Conservation (phyloP, 1,140 invertebrate genomes). For the Caerostris darwini region DNA sequence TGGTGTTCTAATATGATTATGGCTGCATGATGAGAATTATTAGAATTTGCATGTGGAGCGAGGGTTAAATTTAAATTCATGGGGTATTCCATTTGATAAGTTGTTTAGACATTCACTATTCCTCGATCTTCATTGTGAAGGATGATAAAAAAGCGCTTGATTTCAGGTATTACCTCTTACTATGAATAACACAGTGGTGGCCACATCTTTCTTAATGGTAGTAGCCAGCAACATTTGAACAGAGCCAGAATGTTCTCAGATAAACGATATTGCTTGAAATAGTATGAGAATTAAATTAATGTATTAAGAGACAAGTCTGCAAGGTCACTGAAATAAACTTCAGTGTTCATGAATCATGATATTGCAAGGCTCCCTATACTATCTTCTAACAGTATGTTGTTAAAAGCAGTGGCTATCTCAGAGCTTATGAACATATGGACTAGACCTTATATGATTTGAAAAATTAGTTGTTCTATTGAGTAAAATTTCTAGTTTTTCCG, state of each 20-base stretch:
- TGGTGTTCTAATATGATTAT: too few relatives aligned
- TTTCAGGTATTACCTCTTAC: not conserved
- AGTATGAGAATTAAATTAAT: too few relatives aligned
- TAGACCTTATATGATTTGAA: too few relatives aligned
- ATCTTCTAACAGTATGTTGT: too few relatives aligned
- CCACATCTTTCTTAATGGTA: not conserved
- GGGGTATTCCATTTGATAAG: not conserved
- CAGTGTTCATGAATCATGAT: too few relatives aligned
- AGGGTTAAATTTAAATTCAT: not conserved
- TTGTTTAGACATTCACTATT: not conserved
- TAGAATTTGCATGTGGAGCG: not conserved
- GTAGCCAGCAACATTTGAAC: not conserved
- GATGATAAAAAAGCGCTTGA: not conserved
- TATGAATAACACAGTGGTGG: not conserved
- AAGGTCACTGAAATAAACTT: too few relatives aligned
- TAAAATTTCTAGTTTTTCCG: too few relatives aligned
- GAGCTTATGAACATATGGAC: too few relatives aligned
- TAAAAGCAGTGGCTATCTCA: too few relatives aligned
- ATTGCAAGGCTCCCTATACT: too few relatives aligned
- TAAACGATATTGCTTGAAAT: not conserved
- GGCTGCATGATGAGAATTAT: not conserved
- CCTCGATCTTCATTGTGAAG: not conserved
- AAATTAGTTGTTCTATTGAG: too few relatives aligned
- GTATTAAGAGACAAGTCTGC: too few relatives aligned
- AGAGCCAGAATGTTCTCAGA: not conserved